Percentiles rank a stretch among this genome's conserved stretches.
Conservation (phyloP, 1,140 invertebrate species). For the Delia radicum region DNA sequence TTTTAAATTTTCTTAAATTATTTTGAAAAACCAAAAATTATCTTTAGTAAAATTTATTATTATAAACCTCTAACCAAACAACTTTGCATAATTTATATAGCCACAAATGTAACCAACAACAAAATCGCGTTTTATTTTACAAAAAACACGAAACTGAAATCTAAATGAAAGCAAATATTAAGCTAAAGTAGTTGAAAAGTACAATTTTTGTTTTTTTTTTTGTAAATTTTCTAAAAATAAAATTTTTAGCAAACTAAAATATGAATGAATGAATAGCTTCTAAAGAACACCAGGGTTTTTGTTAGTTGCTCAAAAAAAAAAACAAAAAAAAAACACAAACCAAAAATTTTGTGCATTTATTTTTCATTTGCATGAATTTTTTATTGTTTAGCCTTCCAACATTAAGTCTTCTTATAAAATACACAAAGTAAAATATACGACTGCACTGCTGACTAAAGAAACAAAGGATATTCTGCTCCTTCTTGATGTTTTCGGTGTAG, state of each 20-base stretch:
- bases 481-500: no score
- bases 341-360: conserved; percentile 45
- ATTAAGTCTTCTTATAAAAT: no score
- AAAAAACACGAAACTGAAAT: not conserved
- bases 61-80: not conserved
- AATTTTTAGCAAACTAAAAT: not conserved
- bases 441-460: no score
- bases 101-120: conserved; percentile 1
- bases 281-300: not conserved
- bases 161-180: conserved; percentile 1
- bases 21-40: not conserved
- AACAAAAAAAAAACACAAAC: not conserved
- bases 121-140: not conserved
- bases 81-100: conserved; percentile 8
- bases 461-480: no score
- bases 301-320: not conserved
- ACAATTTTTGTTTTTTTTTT: not conserved
- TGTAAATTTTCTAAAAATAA: not conserved
- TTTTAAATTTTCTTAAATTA: not conserved
- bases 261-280: not conserved
- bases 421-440: no score
- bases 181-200: not conserved
- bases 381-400: conserved; percentile 42
- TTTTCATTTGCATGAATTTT: conserved; percentile 55
- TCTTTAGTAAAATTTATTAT: not conserved